Evolutionary conservation across 64 coral and sea anemone species (phyloP), one percentile per base, ranked within the genome.

Genomic region (Hydrozoanthus tunicans): DNA sequence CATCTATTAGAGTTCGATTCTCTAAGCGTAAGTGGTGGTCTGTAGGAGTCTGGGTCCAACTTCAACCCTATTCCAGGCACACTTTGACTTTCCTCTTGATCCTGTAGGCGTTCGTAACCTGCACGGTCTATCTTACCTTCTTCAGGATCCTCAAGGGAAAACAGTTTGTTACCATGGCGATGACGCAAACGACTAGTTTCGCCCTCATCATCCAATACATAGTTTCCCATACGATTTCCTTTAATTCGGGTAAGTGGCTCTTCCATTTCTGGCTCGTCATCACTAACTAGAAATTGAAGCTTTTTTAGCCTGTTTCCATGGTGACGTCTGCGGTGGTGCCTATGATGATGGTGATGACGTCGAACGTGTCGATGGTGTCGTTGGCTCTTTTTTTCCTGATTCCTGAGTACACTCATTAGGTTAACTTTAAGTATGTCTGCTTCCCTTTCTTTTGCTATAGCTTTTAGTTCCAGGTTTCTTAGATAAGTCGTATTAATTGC

Each of bases 41-140:
- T 85, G 52, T 85, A 85, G 3, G 82, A 85, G 12, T 85, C 62
- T 27, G 84, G 84, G 56, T 88, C 70, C 67, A 88, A 67, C 56
- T 74, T 88, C 9, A 88, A 13, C 5, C 84, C 84, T 0, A 88
- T 15, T 51, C 24, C 84, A 13, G 83, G n/a, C 7, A 12, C 51
- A 24, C n/a, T 56, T 15, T 32, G 53, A 53, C 25, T 14, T 51
- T 32, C 67, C 32, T 60, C 54, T 10, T 24, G 68, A 51, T 17
- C 69, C 55, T 75, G 84, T 54, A 74, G 1, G 7, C 24, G 68
- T 59, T 32, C 69, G 32, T 74, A 25, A 32, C 14, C 68, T 58
- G 61, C 6, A 15, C 14, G 4, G 11, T 13, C 23, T 59, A 3
- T 10, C 60, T 61, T 59, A 58, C 53, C 84, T 60, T 73, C 53